Evolutionary conservation across 2,888 invertebrate genomes (phyloP).

Genomic region (Hololepta plana): DNA sequence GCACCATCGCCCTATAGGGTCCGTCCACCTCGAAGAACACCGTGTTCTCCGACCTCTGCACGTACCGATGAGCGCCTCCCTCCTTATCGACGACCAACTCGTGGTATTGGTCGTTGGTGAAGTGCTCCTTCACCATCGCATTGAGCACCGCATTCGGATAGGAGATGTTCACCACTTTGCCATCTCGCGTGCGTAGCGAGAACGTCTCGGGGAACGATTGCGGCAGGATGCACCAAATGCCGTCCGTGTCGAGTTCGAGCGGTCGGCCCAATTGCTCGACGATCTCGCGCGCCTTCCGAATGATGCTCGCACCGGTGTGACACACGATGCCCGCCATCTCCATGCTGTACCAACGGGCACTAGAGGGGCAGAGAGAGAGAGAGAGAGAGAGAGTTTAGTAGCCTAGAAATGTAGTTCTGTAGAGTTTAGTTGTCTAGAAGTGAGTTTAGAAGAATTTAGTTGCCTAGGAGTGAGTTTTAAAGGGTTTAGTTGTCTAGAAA

Average conservation of each 20-base stretch:
- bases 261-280: slow-evolving; percentile 89
- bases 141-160: slow-evolving; percentile 96
- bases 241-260: slow-evolving; percentile 94
- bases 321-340: slow-evolving; percentile 99
- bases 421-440: too few relatives aligned
- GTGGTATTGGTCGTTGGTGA: slow-evolving; percentile 94
- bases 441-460: too few relatives aligned
- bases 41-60: slow-evolving; percentile 77
- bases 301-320: slow-evolving; percentile 92
- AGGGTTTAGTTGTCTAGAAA: too few relatives aligned
- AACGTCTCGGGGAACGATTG: slow-evolving; percentile 95
- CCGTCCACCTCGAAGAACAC: slow-evolving; percentile 99
- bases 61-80: slow-evolving; percentile 43
- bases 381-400: too few relatives aligned
- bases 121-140: slow-evolving; percentile 86
- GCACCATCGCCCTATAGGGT: slow-evolving; percentile 93
- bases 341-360: slow-evolving; percentile 98
- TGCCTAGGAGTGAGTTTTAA: too few relatives aligned
- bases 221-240: slow-evolving; percentile 97
- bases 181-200: slow-evolving; percentile 55
- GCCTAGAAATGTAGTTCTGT: too few relatives aligned
- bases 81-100: slow-evolving; percentile 66
- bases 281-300: slow-evolving; percentile 86
- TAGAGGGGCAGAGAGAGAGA: too few relatives aligned
- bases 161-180: slow-evolving; percentile 82